These are phyloP conservation scores for Glaucomys volans DNA, from an alignment of 2,113 vertebrate genomes.

Conservation along the genomic window DNA sequence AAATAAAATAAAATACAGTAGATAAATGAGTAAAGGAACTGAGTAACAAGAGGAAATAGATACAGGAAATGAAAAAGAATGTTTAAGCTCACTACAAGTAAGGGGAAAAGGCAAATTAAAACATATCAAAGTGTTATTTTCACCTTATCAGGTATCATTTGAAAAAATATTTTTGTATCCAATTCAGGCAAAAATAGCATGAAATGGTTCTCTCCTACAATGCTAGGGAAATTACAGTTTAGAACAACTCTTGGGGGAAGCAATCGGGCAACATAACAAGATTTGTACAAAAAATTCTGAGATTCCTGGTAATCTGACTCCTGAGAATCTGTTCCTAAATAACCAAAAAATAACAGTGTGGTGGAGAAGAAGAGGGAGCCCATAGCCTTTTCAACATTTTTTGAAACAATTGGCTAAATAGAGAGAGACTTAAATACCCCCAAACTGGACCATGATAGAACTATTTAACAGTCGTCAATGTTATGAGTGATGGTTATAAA, in stretches of 20 bases:
- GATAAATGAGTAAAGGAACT: background rate
- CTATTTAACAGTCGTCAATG: background rate
- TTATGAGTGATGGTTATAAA: constrained; percentile 15
- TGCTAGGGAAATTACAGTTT: background rate
- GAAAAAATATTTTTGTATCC: background rate
- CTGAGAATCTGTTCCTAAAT: constrained; percentile 34
- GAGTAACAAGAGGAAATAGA: background rate
- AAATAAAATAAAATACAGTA: background rate
- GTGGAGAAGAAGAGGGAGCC: background rate
- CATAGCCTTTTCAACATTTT: background rate
- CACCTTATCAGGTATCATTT: background rate
- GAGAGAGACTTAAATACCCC: background rate
- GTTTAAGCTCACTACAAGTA: background rate
- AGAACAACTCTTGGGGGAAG: constrained; percentile 35
- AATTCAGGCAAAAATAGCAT: background rate
- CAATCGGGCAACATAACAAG: background rate
- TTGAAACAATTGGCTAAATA: constrained; percentile 16
- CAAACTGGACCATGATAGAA: background rate
- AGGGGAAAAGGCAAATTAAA: background rate
- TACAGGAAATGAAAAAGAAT: constrained; percentile 1
- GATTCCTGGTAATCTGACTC: constrained; percentile 17
- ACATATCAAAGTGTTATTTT: constrained; percentile 29
- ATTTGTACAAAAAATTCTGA: constrained; percentile 22
- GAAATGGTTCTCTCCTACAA: background rate
- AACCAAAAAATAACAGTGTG: background rate